A percentile compares a stretch with the other conserved stretches of the same genome.
Evolutionary conservation across 1,140 invertebrate species (phyloP).

Genomic region (Harpegnathos saltator): DNA sequence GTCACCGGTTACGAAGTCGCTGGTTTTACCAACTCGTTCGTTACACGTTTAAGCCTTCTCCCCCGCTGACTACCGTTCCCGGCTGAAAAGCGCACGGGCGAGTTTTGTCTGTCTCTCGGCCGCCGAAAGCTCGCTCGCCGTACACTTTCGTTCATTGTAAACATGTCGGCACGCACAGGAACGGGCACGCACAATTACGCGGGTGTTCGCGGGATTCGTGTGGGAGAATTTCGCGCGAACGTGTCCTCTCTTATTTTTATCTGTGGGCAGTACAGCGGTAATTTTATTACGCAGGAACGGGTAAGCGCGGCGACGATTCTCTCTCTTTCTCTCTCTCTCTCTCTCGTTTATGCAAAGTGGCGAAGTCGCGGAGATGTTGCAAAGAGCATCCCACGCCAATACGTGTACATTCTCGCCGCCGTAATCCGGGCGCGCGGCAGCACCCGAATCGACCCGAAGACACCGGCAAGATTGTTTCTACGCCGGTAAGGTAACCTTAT

Average conservation of each 20-base stretch:
- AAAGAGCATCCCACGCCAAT: conserved; percentile 33
- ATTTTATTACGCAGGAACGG: conserved; percentile 45
- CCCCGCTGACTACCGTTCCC: background rate
- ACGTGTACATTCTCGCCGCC: conserved; percentile 31
- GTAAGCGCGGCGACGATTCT: conserved; percentile 34
- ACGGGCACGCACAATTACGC: conserved; percentile 13
- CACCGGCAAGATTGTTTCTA: conserved; percentile 38
- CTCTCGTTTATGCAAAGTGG: conserved; percentile 46
- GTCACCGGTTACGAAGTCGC: background rate
- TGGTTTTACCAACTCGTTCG: background rate
- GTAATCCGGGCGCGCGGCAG: background rate
- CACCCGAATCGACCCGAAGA: conserved; percentile 34
- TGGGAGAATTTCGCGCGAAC: no score
- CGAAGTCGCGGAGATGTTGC: conserved; percentile 10
- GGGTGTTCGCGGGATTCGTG: background rate
- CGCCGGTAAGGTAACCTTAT: conserved; percentile 27
- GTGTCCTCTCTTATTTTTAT: conserved; percentile 34
- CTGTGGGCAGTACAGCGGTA: conserved; percentile 17
- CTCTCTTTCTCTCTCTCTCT: no score
- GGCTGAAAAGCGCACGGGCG: conserved; percentile 6
- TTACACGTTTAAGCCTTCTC: conserved; percentile 17
- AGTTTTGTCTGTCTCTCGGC: background rate
- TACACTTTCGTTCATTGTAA: conserved; percentile 3
- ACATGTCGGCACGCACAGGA: no score
- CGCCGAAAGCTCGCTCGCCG: conserved; percentile 20